phyloP scores from a whole-genome alignment of 2,797 vertebrate species.

The Hirundo rustica region DNA sequence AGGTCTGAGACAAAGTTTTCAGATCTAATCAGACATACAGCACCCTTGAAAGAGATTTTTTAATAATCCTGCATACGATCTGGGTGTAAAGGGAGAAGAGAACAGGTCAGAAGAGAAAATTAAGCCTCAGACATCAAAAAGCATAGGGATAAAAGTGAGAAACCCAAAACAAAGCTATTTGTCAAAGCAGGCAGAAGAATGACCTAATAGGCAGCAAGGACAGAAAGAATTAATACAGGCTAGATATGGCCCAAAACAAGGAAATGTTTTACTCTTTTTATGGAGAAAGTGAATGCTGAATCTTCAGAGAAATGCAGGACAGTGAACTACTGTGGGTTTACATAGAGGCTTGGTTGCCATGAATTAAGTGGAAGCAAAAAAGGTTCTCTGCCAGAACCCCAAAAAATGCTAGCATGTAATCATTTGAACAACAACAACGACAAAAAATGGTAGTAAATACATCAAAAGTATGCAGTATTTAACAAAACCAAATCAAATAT shows the following conservation, averaged over 20 bases:
- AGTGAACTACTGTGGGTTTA: not conserved
- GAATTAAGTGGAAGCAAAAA: not conserved
- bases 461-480: not conserved
- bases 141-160: not conserved
- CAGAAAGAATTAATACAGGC: not conserved
- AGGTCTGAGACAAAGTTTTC: not conserved
- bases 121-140: conserved; percentile 22
- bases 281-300: not conserved
- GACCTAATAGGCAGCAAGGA: not conserved
- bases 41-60: conserved; percentile 16
- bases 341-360: not conserved
- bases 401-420: not conserved
- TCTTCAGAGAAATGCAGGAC: not conserved
- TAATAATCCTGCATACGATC: not conserved
- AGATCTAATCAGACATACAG: not conserved
- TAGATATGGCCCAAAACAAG: not conserved
- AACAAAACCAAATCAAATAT: not conserved
- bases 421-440: not conserved
- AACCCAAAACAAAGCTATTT: not conserved
- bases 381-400: not conserved
- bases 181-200: not conserved
- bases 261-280: not conserved
- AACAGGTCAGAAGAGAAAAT: conserved; percentile 1
- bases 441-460: not conserved
- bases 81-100: not conserved